Evolutionary conservation across 2,888 invertebrate species (phyloP).

Genomic region (Drosophila barbarae): DNA sequence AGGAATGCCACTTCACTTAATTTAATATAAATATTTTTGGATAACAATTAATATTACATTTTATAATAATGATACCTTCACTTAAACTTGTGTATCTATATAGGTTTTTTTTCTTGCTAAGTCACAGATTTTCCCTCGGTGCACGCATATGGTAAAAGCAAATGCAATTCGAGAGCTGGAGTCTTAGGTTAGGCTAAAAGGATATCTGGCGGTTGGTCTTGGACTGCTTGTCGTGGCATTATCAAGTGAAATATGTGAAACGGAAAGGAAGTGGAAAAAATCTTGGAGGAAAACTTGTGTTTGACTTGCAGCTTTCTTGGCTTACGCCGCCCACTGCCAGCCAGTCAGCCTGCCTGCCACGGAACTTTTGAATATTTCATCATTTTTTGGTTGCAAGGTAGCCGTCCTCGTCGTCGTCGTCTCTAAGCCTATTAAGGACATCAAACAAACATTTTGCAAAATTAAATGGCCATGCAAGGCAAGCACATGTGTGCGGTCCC

Average conservation of each 20-base stretch:
- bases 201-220: conserved; percentile 34
- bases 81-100: neutral
- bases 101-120: neutral
- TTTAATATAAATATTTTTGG: neutral
- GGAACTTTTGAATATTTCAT: conserved; percentile 68
- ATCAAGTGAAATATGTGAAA: conserved; percentile 60
- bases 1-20: too few species aligned
- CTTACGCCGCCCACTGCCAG: conserved; percentile 3
- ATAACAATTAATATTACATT: neutral
- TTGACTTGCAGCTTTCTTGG: conserved; percentile 68
- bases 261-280: conserved; percentile 41
- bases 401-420: conserved; percentile 17
- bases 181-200: conserved; percentile 40
- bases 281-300: conserved; percentile 57
- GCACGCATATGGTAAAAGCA: conserved; percentile 41
- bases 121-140: neutral
- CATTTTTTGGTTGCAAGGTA: conserved; percentile 51
- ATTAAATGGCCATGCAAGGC: conserved; percentile 73
- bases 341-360: conserved; percentile 9
- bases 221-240: conserved; percentile 47
- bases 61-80: too few species aligned
- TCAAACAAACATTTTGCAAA: conserved; percentile 75
- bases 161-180: conserved; percentile 57
- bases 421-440: conserved; percentile 74
- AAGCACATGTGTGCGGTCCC: conserved; percentile 67